Evolutionary conservation across 2,113 vertebrate species (phyloP), one percentile per base, ranked within the genome.

Genomic region (Erythrocercus mccallii): DNA sequence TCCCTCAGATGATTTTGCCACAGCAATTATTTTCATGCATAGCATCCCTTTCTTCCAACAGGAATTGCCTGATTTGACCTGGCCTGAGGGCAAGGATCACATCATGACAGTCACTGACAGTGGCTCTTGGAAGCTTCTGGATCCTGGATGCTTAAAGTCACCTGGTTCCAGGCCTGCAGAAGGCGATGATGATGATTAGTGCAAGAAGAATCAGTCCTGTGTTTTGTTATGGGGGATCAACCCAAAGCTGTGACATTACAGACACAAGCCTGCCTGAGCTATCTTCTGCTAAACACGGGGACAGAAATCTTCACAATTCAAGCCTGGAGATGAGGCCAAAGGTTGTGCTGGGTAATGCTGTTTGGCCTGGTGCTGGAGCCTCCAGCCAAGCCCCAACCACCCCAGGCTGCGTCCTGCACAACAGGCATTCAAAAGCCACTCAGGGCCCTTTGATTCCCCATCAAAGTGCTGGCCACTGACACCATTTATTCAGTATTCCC

Each of bases 371-470:
- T 33, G 20, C 47, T n/a, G 47, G 25, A 47, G 3, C 17, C 25
- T 64, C 10, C 40, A 38, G 40, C 15, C 0, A 0, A 69, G 60
- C 33, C 53, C 31, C 47, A 47, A 2, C 3, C 1, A 0, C 14
- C 27, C 20, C 0, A 3, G 11, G 3, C 8, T 23, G 3, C 21
- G 37, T 44, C 35, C 45, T 45, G 20, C n/a, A 22, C 13, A 40
- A 2, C 15, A 35, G 2, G 24, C 5, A 1, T 4, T 31, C 7
- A 51, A 48, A 86, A 62, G 12, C 27, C 61, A 42, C 2, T 0
- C 10, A 8, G 22, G 6, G 12, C 25, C 37, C 20, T 28, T 51
- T 20, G 51, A 53, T 8, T 70, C 2, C 6, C 37, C 35, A 35
- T 38, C 17, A 65, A 25, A 42, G 18, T 20, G 11, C 65, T 58